These are phyloP conservation scores for Drosophila lowei DNA, from an alignment of 1,140 invertebrate genomes.

Conservation along the genomic window DNA sequence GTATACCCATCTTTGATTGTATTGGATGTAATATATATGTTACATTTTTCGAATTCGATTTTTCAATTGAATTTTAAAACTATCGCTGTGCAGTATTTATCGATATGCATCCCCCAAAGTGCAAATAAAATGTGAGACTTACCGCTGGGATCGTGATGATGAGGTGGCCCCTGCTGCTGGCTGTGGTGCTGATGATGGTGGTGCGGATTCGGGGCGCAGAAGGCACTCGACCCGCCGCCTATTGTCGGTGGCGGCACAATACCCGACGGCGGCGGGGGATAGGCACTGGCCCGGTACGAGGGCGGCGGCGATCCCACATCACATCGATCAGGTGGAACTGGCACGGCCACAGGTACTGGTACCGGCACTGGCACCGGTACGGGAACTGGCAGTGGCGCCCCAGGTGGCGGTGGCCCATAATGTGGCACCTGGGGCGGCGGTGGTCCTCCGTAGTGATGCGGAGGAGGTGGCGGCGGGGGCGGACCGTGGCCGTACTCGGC, in stretches of 20 bases:
- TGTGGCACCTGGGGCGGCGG: constrained; percentile 18
- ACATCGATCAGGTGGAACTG: constrained; percentile 65
- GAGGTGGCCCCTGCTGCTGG: constrained; percentile 51
- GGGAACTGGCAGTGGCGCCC: constrained; percentile 34
- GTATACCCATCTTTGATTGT: too few species aligned
- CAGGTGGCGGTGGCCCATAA: constrained; percentile 36
- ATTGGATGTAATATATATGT: too few species aligned
- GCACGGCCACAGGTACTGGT: constrained; percentile 20
- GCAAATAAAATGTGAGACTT: constrained; percentile 27
- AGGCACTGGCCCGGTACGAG: constrained; percentile 71
- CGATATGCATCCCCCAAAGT: too few species aligned
- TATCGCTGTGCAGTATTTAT: too few species aligned
- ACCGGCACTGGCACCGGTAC: constrained; percentile 30
- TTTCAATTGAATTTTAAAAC: too few species aligned
- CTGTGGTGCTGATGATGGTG: constrained; percentile 74
- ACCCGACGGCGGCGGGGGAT: constrained; percentile 52
- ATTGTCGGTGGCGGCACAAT: constrained; percentile 56
- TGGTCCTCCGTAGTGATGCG: constrained; percentile 60
- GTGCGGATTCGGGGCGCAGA: constrained; percentile 75
- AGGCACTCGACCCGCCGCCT: constrained; percentile 73
- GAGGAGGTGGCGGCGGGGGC: constrained; percentile 45
- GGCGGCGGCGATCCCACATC: constrained; percentile 78
- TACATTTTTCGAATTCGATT: too few species aligned
- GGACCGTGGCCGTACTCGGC: constrained; percentile 63
- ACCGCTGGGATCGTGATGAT: constrained; percentile 80